Base-by-base conservation (phyloP, 2,888 invertebrate species). In the Dichetophora obliterata region DNA sequence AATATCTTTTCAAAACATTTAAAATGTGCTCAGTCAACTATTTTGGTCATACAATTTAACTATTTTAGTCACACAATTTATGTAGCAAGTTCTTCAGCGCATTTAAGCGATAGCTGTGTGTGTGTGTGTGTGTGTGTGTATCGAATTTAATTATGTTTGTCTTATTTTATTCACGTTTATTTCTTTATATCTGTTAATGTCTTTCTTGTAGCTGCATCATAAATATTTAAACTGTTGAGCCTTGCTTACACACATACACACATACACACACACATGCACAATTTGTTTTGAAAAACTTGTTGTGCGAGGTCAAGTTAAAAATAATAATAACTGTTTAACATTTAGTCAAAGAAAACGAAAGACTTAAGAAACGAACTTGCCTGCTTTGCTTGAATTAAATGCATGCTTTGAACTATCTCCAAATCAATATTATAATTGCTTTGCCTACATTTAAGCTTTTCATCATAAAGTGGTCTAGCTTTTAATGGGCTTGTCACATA, bases 41-140 rank as follows among this genome's bases (percentile, higher is more conserved):
- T 43, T 43, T 43, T 43, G 11, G 43, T 43, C 11, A 11, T 14
- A 43, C 43, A 43, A 43, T 43, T 43, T 43, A 11, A 43, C 11
- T 11, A 43, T 43, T 11, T 11, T 6, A 1, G 2, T 4, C 43
- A 2, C 1, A 1, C 2, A 43, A 2, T 11, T 14, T 43, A 11
- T 43, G 43, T 43, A 43, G 43, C 43, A 43, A 11, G 43, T 43
- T 43, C 43, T 43, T 11, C 3, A 11, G 14, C 43, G 14, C 43
- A 43, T 11, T 3, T 2, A 11, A 43, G 43, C 43, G 8, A 37
- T 1, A 37, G 37, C 37, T 8, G n/a, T 75, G 52, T 48, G 3
- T 14, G 1, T 8, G 22, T 54, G 68, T 34, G 61, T 63, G 61
- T 72, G 50, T 69, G 70, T 72, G 73, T 78, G 73, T 73, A 63